Base-by-base conservation (phyloP, 2,113 vertebrate genomes). In the Lepus timidus region DNA sequence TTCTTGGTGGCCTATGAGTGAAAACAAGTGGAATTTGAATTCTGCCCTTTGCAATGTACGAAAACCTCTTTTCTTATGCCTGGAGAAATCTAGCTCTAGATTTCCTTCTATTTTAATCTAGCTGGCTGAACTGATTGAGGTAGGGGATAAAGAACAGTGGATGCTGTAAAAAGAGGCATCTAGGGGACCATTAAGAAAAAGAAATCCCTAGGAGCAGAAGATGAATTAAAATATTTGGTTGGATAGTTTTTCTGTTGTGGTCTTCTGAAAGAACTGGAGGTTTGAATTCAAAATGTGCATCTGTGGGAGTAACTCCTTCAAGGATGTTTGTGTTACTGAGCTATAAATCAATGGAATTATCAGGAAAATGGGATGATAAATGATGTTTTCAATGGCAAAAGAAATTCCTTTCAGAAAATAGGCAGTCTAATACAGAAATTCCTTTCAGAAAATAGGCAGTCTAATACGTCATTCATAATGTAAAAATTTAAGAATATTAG, bases 221-320 rank as follows among this genome's bases (percentile, higher is more conserved):
- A 64, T 11, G 19, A 85, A 8, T 49, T 78, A 17, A 67, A 82
- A 68, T 36, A 9, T 65, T 78, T 71, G 3, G 49, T 17, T 8
- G 29, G 17, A 81, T 39, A 27, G 22, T 71, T 85, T 67, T 17
- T 16, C 27, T 67, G 3, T 79, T 12, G 31, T 70, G 6, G 9
- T 71, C 23, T 81, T 93, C 51, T 92, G 31, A 92, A 88, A 64
- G 10, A 74, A 92, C 29, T 33, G 78, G 16, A 62, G 12, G 8
- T 75, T 79, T 88, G 61, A 85, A 36, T 83, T 93, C 88, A 55
- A 91, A 93, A 91, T 67, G 9, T 67, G 4, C 2, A 90, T 23
- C 17, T 23, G 61, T 39, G 17, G 49, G 5, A 67, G 36, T 33
- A 84, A 39, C 62, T 9, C 9, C 36, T 52, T 49, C 58, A 49